Evolutionary conservation across 1,140 invertebrate species (phyloP), one percentile per base, ranked within the genome.

Genomic region (Orius laevigatus): DNA sequence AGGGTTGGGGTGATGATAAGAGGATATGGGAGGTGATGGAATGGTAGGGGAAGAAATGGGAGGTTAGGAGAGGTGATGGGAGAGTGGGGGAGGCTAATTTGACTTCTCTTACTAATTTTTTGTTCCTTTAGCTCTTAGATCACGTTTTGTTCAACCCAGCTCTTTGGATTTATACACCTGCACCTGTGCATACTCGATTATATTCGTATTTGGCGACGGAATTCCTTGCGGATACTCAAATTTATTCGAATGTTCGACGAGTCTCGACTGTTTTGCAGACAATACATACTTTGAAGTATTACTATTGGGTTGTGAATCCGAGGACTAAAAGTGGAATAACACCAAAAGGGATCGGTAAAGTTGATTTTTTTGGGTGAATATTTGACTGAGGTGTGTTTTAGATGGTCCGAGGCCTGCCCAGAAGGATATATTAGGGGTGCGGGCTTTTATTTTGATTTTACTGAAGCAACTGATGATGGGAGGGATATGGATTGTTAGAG

Each of bases 131-230:
- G 81, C 75, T 98, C 56, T 75, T 98, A 71, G 95, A 98, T 68
- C 90, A 98, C 70, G 84, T 98, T 38, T 76, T 99, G 31, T 98
- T 98, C 75, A 98, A 98, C 75, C 92, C 94, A 5, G 88, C 90
- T 19, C 70, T 99, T 38, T 98, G 95, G 95, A 95, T 98, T 58
- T 92, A 97, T 66, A 91, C 93, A 10, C 85, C 89, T 40, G 86
- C 92, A 10, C 79, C 83, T 51, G 92, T 97, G n/a, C 95, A 98
- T 69, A 88, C 88, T 33, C 75, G 87, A 45, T 75, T 99, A 16
- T 98, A 98, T 66, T 90, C 87, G 55, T 98, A 97, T 69, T 70
- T 99, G 64, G 91, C 93, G 10, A 95, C 91, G 18, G 94, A 98
- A 64, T 98, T 98, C 69, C 74, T 98, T 53, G 86, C 86, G 50